Conservation (phyloP, 2,888 invertebrate genomes). For the Erebia epiphron region DNA sequence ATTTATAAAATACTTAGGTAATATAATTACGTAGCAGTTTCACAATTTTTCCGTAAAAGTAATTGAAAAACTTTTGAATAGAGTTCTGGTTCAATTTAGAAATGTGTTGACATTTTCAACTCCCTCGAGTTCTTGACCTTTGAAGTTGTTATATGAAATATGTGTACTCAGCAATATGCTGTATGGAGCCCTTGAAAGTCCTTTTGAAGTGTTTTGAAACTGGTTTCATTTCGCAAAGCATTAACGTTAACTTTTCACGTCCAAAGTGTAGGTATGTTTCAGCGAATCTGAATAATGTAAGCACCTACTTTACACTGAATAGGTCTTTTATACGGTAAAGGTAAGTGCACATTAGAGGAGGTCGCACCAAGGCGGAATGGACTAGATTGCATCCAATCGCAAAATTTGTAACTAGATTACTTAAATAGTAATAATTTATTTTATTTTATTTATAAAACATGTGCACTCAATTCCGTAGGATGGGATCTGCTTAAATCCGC, state of each 20-base stretch:
- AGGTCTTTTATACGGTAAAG: not conserved
- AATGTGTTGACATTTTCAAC: slow-evolving; percentile 1
- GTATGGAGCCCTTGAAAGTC: not conserved
- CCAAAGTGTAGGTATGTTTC: slow-evolving; percentile 10
- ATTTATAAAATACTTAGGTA: too few relatives aligned
- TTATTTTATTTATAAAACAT: too few relatives aligned
- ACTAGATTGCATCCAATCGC: too few relatives aligned
- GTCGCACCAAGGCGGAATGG: too few relatives aligned
- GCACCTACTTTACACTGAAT: too few relatives aligned
- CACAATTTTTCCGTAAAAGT: too few relatives aligned
- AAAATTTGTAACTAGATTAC: too few relatives aligned
- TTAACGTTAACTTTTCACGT: slow-evolving; percentile 3
- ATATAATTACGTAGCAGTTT: too few relatives aligned
- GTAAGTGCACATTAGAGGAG: too few relatives aligned
- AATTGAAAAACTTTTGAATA: not conserved
- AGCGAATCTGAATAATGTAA: slow-evolving; percentile 6
- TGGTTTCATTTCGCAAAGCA: not conserved
- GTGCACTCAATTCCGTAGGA: too few relatives aligned
- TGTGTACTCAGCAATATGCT: not conserved
- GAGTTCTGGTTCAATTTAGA: not conserved
- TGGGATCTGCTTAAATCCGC: too few relatives aligned
- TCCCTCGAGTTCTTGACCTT: slow-evolving; percentile 1
- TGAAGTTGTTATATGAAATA: not conserved
- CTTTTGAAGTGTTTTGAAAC: not conserved
- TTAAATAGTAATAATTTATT: too few relatives aligned